These are phyloP conservation scores for Bathynomus jamesi DNA, from an alignment of 1,140 invertebrate genomes.

Conservation along the genomic window DNA sequence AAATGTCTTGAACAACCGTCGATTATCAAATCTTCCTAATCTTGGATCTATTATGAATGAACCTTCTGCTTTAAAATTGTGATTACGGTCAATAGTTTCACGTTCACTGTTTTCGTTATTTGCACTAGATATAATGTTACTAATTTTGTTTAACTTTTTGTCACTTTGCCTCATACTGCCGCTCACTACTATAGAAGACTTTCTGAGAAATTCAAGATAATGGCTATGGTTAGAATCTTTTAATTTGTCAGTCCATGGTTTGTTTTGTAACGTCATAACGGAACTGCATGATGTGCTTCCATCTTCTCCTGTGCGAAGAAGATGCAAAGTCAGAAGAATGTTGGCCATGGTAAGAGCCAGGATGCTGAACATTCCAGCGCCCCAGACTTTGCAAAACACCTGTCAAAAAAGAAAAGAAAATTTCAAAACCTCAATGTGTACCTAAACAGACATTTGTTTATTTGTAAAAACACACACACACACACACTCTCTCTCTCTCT, in stretches of 20 bases:
- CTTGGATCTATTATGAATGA: not conserved
- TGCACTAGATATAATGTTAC: not conserved
- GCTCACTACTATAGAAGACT: not conserved
- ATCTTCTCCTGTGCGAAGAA: not conserved
- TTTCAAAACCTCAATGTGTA: too few relatives aligned
- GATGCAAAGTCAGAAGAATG: constrained; percentile 1
- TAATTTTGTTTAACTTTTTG: not conserved
- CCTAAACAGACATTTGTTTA: too few relatives aligned
- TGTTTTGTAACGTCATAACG: not conserved
- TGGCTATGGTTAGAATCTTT: not conserved
- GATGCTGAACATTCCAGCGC: constrained; percentile 1
- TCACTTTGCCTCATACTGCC: not conserved
- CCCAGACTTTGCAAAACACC: not conserved
- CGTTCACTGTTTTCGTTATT: not conserved
- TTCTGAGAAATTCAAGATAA: not conserved
- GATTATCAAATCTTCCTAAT: not conserved
- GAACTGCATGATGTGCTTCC: not conserved
- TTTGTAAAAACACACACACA: too few relatives aligned
- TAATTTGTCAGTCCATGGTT: not conserved
- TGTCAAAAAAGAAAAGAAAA: not conserved
- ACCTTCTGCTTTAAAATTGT: too few relatives aligned
- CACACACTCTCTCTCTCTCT: too few relatives aligned
- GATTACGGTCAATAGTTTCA: too few relatives aligned
- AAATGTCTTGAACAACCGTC: not conserved
- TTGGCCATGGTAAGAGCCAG: not conserved